Evolutionary conservation across 2,113 vertebrate species (phyloP).

Genomic region (Vulpes ferrilata): DNA sequence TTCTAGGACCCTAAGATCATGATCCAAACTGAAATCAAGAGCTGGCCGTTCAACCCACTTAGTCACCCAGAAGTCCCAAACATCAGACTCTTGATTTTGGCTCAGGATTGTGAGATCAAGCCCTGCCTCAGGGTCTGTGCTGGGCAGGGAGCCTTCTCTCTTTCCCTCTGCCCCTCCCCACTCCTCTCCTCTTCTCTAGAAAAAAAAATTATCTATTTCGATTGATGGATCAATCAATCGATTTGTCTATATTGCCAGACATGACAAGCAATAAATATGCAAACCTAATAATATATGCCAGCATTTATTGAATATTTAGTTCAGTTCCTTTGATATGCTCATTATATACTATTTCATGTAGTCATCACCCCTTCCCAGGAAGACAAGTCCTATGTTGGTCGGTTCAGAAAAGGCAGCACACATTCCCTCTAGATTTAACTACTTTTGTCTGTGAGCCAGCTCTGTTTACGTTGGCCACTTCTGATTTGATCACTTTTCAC

Average conservation of each 20-base stretch:
- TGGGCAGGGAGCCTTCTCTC: neutral
- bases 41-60: neutral
- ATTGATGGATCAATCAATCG: no score
- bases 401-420: neutral
- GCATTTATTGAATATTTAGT: neutral
- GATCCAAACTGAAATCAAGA: neutral
- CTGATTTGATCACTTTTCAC: neutral
- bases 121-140: neutral
- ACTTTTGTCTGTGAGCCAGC: neutral
- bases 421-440: neutral
- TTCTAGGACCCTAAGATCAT: neutral
- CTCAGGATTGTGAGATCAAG: neutral
- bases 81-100: neutral
- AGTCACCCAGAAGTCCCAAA: neutral
- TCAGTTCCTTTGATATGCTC: neutral
- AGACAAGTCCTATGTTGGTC: rapidly evolving
- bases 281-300: neutral
- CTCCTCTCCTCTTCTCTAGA: neutral
- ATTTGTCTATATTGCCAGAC: neutral
- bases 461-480: neutral
- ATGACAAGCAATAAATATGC: neutral
- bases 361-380: neutral
- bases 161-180: neutral
- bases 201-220: neutral
- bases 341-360: neutral